A percentile compares a stretch with the other conserved stretches of the same genome.
Evolutionary conservation across 2,113 vertebrate genomes (phyloP).

Genomic region (Saguinus midas): DNA sequence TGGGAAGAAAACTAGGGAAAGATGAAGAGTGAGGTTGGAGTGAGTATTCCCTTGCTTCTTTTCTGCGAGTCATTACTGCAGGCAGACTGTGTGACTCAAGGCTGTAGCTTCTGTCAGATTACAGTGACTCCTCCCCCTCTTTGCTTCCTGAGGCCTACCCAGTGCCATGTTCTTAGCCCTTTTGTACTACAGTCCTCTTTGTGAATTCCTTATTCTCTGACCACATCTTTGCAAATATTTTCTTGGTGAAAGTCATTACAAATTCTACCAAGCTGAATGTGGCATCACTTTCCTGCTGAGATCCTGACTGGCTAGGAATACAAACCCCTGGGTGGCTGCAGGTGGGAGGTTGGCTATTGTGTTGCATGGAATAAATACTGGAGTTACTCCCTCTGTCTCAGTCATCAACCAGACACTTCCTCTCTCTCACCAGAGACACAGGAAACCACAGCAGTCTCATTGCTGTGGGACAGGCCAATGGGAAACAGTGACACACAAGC

Average conservation of each 20-base stretch:
- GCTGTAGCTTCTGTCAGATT: background rate
- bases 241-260: background rate
- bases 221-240: background rate
- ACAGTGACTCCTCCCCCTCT: background rate
- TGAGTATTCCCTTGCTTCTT: background rate
- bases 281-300: background rate
- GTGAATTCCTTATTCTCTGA: background rate
- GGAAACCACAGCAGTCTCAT: background rate
- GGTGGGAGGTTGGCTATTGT: background rate
- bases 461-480: background rate
- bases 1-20: background rate
- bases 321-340: background rate
- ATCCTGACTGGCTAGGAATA: background rate
- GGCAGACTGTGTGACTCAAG: background rate
- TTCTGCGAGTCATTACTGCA: too few relatives aligned
- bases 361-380: fast-evolving
- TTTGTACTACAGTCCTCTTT: background rate
- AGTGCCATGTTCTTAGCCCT: background rate
- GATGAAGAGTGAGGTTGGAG: background rate
- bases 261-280: background rate
- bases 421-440: background rate
- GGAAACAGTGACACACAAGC: background rate
- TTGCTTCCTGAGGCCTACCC: too few relatives aligned
- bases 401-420: background rate
- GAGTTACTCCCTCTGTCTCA: background rate